Conservation (phyloP, 2,113 vertebrate species). For the Gasterosteus aculeatus region DNA sequence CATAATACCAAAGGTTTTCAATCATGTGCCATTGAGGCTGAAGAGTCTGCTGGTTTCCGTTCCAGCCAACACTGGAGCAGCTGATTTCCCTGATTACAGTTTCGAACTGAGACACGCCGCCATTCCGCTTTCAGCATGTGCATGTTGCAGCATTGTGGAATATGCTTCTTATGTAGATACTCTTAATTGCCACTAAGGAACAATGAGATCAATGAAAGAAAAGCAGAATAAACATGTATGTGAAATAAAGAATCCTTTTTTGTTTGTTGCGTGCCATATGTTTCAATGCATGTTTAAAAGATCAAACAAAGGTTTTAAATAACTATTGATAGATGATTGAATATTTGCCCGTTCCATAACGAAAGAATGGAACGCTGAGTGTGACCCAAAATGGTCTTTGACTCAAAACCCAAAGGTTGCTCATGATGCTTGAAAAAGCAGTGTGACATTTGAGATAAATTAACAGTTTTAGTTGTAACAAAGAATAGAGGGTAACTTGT, state of each 20-base stretch:
- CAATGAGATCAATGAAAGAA: neutral
- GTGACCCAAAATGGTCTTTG: neutral
- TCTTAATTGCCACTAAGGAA: neutral
- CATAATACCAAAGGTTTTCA: slow-evolving; percentile 37
- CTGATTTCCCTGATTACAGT: slow-evolving; percentile 63
- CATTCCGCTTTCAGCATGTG: slow-evolving; percentile 4
- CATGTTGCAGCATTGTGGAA: neutral
- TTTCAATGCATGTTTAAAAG: neutral
- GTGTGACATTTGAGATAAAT: neutral
- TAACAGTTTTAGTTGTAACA: neutral
- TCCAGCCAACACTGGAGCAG: slow-evolving; percentile 43
- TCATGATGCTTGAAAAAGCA: neutral
- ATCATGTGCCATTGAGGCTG: slow-evolving; percentile 53
- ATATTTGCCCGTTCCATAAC: neutral
- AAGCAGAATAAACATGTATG: neutral
- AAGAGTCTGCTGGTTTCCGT: slow-evolving; percentile 50
- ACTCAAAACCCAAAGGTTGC: neutral
- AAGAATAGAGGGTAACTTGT: neutral
- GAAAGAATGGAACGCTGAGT: neutral
- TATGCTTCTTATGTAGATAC: neutral
- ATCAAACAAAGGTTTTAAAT: neutral
- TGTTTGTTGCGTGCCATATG: neutral
- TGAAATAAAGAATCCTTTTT: neutral
- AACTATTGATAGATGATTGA: neutral
- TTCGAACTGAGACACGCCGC: slow-evolving; percentile 28